Base-by-base conservation (phyloP, 1,140 invertebrate genomes). In the Zaprionus nigranus region DNA sequence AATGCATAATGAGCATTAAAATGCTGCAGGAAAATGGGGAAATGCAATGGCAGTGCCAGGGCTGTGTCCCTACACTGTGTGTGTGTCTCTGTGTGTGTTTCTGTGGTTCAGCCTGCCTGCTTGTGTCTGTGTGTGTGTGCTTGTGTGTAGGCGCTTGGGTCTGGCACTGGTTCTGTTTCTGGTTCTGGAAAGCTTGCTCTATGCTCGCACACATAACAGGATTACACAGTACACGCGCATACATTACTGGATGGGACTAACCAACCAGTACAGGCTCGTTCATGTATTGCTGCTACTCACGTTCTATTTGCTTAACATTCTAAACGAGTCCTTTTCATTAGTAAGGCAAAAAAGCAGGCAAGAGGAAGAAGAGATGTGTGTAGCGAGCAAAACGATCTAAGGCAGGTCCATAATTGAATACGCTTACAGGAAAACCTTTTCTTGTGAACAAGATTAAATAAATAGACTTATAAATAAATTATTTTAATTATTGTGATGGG, bases 1-100 rank as follows among this genome's bases (percentile, higher is more conserved):
- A 90, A 88, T 88, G 84, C 84, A 88, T 88, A 90, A 88, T 88
- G 81, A 88, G 81, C 84, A 88, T 88, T 90, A 90, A 88, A 88
- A 88, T 87, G 84, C 81, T 84, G 54, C 60, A 65, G 75, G 68
- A 79, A 85, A 86, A 79, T 83, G 77, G 46, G 46, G 57, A 87
- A 84, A 76, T 81, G 84, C 78, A 87, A 87, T 81, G 81, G 84
- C 81, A 88, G 53, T 88, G 84, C 78, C 84, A 81, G 7, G 81
- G 73, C 67, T 87, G 26, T 73, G 56, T 60, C 40, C 30, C 53
- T 24, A 12, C 15, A 5, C 61, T 20, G 26, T 36, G 5, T 53
- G 53, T 30, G 60, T 46, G 34, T 53, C 38, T 59, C 22, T 65
- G 40, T 59, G 26, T 59, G 46, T 38, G 61, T 59, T 28, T 53